Conservation (phyloP, 1,140 invertebrate species). For the Parasteatoda tepidariorum region DNA sequence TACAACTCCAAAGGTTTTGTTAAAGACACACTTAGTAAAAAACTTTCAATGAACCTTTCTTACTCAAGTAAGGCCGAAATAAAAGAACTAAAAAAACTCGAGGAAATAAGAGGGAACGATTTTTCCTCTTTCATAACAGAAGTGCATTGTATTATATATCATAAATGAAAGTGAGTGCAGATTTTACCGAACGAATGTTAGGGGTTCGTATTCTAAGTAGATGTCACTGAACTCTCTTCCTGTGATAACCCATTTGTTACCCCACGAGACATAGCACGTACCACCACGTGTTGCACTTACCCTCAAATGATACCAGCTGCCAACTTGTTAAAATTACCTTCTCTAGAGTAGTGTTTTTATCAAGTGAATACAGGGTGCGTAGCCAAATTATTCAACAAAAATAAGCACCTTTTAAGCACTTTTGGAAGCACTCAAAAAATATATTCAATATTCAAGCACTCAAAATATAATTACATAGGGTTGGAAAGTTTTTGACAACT, state of each 20-base stretch:
- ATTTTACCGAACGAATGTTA: neutral
- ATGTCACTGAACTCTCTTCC: slow-evolving; percentile 5
- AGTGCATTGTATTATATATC: neutral
- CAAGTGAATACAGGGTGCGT: no score
- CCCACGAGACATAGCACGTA: neutral
- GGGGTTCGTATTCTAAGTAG: neutral
- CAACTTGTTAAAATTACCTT: neutral
- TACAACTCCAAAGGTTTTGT: no score
- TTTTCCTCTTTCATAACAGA: neutral
- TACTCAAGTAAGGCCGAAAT: no score
- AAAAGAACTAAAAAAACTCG: no score
- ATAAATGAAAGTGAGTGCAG: neutral
- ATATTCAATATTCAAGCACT: no score
- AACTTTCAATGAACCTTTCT: no score
- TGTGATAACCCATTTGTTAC: slow-evolving; percentile 3
- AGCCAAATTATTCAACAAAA: no score
- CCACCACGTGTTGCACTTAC: neutral
- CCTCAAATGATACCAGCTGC: neutral
- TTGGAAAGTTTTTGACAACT: no score
- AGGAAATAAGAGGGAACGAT: neutral
- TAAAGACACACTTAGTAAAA: no score
- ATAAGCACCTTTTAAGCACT: no score
- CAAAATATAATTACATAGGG: no score
- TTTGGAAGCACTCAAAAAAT: no score
- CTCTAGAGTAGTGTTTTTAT: neutral